phyloP scores from a whole-genome alignment of 1,140 invertebrate species.

The Panulirus ornatus region DNA sequence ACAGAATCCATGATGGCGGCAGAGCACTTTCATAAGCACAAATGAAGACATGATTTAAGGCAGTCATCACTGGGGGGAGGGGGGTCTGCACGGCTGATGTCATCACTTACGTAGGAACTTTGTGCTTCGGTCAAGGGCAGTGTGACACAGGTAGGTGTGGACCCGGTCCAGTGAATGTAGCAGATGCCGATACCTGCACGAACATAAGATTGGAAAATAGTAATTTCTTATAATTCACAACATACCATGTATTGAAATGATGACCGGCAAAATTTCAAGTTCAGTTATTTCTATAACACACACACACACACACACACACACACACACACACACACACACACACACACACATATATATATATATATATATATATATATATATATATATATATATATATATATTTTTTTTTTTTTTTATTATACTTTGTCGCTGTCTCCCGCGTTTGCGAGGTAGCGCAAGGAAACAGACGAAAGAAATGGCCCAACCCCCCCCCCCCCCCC shows the following conservation, averaged over 20 bases:
- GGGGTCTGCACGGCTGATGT: too few species aligned
- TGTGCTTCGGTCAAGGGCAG: slow-evolving; percentile 34
- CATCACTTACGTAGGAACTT: slow-evolving; percentile 72
- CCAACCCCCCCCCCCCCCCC: too few species aligned
- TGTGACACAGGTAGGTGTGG: slow-evolving; percentile 69
- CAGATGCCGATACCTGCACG: slow-evolving; percentile 67
- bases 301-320: background rate
- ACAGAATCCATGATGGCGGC: too few species aligned
- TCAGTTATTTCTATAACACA: background rate
- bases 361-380: slow-evolving; percentile 57
- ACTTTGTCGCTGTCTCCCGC: too few species aligned
- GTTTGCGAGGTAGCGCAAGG: too few species aligned
- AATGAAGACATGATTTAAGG: too few species aligned
- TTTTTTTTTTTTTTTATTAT: background rate
- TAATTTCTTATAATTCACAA: background rate
- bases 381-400: slow-evolving; percentile 37
- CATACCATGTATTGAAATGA: background rate
- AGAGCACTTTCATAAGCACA: too few species aligned
- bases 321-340: slow-evolving; percentile 33
- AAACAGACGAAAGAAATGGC: too few species aligned
- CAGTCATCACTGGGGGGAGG: too few species aligned
- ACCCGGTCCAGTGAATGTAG: slow-evolving; percentile 63
- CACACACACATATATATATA: slow-evolving; percentile 43
- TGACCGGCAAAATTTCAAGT: too few species aligned
- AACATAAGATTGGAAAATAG: too few species aligned